These are phyloP conservation scores for Strix occidentalis DNA, from an alignment of 2,797 vertebrate species.

Conservation along the genomic window DNA sequence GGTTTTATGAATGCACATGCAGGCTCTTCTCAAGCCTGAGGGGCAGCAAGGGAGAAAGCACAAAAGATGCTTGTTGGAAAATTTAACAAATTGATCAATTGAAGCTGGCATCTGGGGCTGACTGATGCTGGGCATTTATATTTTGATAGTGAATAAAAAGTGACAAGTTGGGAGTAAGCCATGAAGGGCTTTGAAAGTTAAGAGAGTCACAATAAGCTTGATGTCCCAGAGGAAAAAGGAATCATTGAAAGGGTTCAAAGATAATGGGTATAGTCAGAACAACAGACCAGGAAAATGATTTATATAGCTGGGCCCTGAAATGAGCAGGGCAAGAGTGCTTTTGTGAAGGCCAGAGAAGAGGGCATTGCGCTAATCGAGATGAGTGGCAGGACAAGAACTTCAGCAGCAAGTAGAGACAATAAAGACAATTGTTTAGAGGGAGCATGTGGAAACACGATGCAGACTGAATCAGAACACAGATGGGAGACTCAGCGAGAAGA, in stretches of 20 bases:
- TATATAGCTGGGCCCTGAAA: constrained; percentile 32
- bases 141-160: constrained; percentile 69
- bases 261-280: constrained; percentile 50
- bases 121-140: constrained; percentile 65
- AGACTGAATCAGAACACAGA: not conserved
- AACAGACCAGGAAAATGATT: constrained; percentile 54
- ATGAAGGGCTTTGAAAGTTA: constrained; percentile 65
- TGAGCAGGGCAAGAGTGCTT: constrained; percentile 35
- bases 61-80: constrained; percentile 70
- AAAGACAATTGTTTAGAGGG: constrained; percentile 18
- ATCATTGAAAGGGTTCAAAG: constrained; percentile 55
- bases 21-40: constrained; percentile 61
- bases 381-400: not conserved
- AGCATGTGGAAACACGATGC: not conserved
- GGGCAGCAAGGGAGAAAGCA: constrained; percentile 64
- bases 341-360: constrained; percentile 38
- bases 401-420: constrained; percentile 32
- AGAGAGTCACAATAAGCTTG: constrained; percentile 61
- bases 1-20: constrained; percentile 61
- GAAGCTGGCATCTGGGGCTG: constrained; percentile 55
- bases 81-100: constrained; percentile 70
- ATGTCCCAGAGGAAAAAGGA: constrained; percentile 56
- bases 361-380: not conserved
- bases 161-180: constrained; percentile 65
- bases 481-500: not conserved